These are phyloP conservation scores for Mamestra brassicae DNA, from an alignment of 2,888 invertebrate genomes.

Conservation along the genomic window DNA sequence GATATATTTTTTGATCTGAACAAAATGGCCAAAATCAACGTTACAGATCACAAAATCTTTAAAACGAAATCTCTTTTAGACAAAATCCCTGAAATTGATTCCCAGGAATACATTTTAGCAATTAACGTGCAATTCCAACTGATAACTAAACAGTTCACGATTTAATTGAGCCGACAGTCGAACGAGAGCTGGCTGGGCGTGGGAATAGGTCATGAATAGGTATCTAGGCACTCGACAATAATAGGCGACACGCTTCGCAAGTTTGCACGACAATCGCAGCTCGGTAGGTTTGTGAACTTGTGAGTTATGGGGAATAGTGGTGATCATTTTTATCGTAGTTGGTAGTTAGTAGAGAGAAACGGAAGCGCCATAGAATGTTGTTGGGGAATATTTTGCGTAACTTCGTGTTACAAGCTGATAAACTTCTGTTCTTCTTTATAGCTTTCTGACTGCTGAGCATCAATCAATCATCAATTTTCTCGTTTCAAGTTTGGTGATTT, in stretches of 20 bases:
- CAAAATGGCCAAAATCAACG: background rate
- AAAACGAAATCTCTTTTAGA: background rate
- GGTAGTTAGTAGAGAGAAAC: background rate
- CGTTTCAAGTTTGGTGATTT: too few relatives aligned
- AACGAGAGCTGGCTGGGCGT: conserved; percentile 21
- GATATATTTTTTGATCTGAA: background rate
- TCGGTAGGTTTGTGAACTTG: conserved; percentile 27
- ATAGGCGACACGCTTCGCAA: conserved; percentile 35
- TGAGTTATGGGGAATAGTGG: conserved; percentile 5
- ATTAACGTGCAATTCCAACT: conserved; percentile 25
- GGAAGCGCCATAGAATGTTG: too few relatives aligned
- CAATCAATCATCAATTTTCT: too few relatives aligned
- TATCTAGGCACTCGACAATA: conserved; percentile 27
- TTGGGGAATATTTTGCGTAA: too few relatives aligned
- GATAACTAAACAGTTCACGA: conserved; percentile 29
- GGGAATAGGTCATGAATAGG: conserved; percentile 47
- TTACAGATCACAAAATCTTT: background rate
- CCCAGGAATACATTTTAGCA: background rate
- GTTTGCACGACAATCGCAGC: conserved; percentile 36
- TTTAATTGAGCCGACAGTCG: conserved; percentile 42
- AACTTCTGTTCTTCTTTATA: too few relatives aligned
- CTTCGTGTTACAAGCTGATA: too few relatives aligned
- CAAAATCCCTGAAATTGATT: background rate
- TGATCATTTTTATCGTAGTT: background rate
- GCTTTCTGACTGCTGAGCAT: too few relatives aligned